Evolutionary conservation across 1,140 invertebrate species (phyloP).

Genomic region (Vanessa atalanta): DNA sequence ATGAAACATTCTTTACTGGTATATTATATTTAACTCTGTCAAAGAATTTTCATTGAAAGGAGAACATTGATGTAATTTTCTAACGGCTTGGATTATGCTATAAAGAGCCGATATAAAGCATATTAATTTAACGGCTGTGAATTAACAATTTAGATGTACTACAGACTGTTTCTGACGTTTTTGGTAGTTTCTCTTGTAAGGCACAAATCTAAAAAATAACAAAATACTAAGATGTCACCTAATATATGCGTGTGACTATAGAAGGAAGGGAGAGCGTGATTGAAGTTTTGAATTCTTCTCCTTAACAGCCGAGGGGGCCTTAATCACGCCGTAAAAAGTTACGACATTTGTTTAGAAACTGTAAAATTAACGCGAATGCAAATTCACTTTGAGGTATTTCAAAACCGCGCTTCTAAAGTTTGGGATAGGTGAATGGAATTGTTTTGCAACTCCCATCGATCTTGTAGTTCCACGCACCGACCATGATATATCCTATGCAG

Average conservation of each 20-base stretch:
- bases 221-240: no score
- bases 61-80: neutral
- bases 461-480: slow-evolving; percentile 30
- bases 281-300: neutral
- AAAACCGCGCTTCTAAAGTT: slow-evolving; percentile 19
- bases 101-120: no score
- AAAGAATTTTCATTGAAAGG: slow-evolving; percentile 1
- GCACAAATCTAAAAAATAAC: no score
- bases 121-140: no score
- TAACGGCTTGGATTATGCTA: neutral
- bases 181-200: no score
- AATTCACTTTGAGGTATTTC: slow-evolving; percentile 19
- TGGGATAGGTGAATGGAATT: slow-evolving; percentile 22
- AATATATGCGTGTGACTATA: no score
- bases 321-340: neutral
- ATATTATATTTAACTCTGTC: neutral
- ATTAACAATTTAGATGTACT: no score
- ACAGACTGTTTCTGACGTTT: no score
- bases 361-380: slow-evolving; percentile 16
- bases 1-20: slow-evolving; percentile 13
- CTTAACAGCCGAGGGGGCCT: no score
- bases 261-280: neutral
- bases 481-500: slow-evolving; percentile 38
- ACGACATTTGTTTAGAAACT: neutral
- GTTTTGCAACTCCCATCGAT: slow-evolving; percentile 29